Base-by-base conservation (phyloP, 2,888 invertebrate genomes). In the Lycaena phlaeas region DNA sequence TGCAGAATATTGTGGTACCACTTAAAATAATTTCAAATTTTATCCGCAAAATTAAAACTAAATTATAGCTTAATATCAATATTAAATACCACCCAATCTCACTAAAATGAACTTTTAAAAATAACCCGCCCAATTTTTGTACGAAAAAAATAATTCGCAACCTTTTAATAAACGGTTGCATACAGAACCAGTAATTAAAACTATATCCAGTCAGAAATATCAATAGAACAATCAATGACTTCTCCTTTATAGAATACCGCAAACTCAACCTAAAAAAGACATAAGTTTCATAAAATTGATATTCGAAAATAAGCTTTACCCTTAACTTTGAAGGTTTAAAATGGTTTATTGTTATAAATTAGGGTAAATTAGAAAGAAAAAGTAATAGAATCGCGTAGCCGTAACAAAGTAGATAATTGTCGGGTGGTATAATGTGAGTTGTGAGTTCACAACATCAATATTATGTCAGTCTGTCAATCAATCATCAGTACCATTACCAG, bases 121-220 rank as follows among this genome's bases (percentile, higher is more conserved):
- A 62, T 61, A 61, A 31, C 58, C 68, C 75, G 72, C 77, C 74
- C 59, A 57, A 51, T 51, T 42, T 41, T 43, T 43, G 43, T 65
- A 61, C n/a, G n/a, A 74, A 78, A 75, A 76, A 73, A 74, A 70
- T 67, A 70, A 68, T 72, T 64, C 53, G 76, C 78, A 70, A 81
- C 79, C 75, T 46, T 69, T 68, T 77, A 79, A 81, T 77, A 62
- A 59, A 48, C 54, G 64, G 68, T 59, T 69, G 43, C 41, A 42
- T 45, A 46, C 46, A 51, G 44, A 65, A 59, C 58, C 57, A 55
- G 60, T 66, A 78, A 82, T 82, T 82, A 82, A 72, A 79, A 74
- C 46, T 27, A 52, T 70, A 77, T 81, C 77, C 71, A 59, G 63
- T 47, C 48, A 50, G 50, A 61, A 68, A 62, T 43, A 48, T 59